A percentile compares a stretch with the other conserved stretches of the same genome.
These are phyloP conservation scores for Folsomia manolachei DNA, from an alignment of 2,888 invertebrate species.

Conservation along the genomic window DNA sequence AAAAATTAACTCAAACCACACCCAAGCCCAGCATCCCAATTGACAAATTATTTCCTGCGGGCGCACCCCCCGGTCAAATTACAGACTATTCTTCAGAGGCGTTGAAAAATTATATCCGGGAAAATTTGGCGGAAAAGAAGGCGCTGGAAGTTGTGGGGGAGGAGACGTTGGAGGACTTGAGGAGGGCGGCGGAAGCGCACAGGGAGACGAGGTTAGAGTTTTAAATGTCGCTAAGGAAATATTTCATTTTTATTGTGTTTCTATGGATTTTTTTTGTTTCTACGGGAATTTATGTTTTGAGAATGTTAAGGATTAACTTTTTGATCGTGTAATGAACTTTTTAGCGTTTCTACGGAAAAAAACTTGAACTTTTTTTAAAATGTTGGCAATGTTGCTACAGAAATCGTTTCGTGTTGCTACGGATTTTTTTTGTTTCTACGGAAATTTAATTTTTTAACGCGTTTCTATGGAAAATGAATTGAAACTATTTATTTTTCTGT, in stretches of 20 bases:
- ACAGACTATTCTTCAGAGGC: conserved; percentile 12
- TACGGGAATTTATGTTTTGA: too few relatives aligned
- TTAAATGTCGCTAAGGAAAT: background rate
- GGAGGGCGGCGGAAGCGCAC: conserved; percentile 96
- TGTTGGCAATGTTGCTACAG: too few relatives aligned
- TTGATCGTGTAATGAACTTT: too few relatives aligned
- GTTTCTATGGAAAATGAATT: too few relatives aligned
- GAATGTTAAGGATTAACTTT: too few relatives aligned
- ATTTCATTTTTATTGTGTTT: too few relatives aligned
- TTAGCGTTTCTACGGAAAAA: too few relatives aligned
- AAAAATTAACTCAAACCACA: conserved; percentile 6
- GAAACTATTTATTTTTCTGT: background rate
- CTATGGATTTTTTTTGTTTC: too few relatives aligned
- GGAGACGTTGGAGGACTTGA: conserved; percentile 90
- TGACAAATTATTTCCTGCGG: conserved; percentile 19
- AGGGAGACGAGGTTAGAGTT: background rate
- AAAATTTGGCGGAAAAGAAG: conserved; percentile 62
- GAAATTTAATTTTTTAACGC: too few relatives aligned
- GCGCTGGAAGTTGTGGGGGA: conserved; percentile 85
- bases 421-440: too few relatives aligned
- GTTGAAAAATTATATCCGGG: conserved; percentile 31
- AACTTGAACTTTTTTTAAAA: too few relatives aligned
- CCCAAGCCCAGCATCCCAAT: conserved; percentile 31
- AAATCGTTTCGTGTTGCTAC: too few relatives aligned
- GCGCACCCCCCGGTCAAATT: conserved; percentile 24